Evolutionary conservation across 2,888 invertebrate genomes (phyloP), one percentile per base, ranked within the genome.

Genomic region (Crioceris asparagi): DNA sequence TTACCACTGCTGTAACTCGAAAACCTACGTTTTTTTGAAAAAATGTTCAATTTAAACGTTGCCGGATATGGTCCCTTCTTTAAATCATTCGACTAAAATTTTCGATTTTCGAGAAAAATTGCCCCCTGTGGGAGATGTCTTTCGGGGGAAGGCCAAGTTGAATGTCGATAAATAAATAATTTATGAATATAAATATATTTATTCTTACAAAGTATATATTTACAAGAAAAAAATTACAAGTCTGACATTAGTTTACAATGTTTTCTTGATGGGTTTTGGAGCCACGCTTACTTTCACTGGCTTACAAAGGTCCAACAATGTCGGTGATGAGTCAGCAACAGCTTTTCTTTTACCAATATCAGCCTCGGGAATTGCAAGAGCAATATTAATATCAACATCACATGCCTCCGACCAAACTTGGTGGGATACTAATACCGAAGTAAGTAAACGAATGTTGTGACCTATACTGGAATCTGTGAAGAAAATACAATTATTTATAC

Each of bases 381-480:
- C 88, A 26, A 92, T 71, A 3, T 81, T 82, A 40, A 92, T 78
- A 57, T 91, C 88, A 14, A 92, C 83, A 39, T 84, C 83, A 49
- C 88, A 87, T 0, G 90, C 82, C 64, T 92, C 92, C 38, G 88
- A 86, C 90, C 90, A 90, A 14, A 90, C 87, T 50, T 85, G 84
- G 63, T 91, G 90, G 0, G 93, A 93, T 16, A 96, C 71, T 27
- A 92, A 67, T 8, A 93, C 87, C 1, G 84, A 86, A 1, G 93
- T 91, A 18, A 86, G 70, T 15, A 96, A 68, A 10, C 91, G 72
- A 46, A 76, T 69, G 57, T 74, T 73, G 40, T 72, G 68, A 1
- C 72, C 74, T 46, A 69, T 68, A 48, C 69, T 68, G 3, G 67
- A 66, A 41, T 70, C 74, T 71, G 61, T 8, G 60, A 42, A 47